Base-by-base conservation (phyloP, 2,113 vertebrate species). In the Salvelinus namaycush region DNA sequence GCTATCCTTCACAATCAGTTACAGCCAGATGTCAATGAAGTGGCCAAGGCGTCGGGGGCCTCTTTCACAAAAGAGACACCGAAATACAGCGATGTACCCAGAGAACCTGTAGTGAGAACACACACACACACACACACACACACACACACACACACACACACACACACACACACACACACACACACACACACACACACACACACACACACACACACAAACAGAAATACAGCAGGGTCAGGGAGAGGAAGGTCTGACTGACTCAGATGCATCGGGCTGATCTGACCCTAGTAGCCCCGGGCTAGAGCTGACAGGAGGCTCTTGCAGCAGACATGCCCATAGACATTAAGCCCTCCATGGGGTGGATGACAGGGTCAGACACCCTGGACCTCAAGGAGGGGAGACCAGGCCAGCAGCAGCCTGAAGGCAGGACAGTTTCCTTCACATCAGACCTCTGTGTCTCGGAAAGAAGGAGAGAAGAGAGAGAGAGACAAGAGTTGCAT, bases 301-400 rank as follows among this genome's bases (percentile, higher is more conserved):
- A 22, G 68, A 49, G 68, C 68, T 70, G 39, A 49, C 39, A 68
- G 68, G 39, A 31, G n/a, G 34, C 39, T 70, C 39, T 27, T n/a
- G 9, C 13, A 48, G 22, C 39, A 70, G 39, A 48, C 68, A 39
- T 49, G n/a, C 68, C 68, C 68, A 70, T 20, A 44, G 39, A 44
- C 39, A 11, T 44, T 11, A 9, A 44, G 39, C 39, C 39, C 9
- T 44, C 39, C 39, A 44, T 44, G 9, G 9, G 9, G 9, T 12
- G 39, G 39, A 22, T 4, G 39, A 39, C 34, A 48, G n/a, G 68
- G 68, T 70, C 68, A 16, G 20, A 29, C 39, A 9, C 34, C 9
- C 68, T 70, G 68, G 39, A 70, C 39, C n/a, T 48, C 34, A 22
- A 48, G 68, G 39, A 70, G 68, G 11, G 39, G 68, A 70, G 16